Evolutionary conservation across 2,113 vertebrate genomes (phyloP), one percentile per base, ranked within the genome.

Genomic region (Barbus barbus): DNA sequence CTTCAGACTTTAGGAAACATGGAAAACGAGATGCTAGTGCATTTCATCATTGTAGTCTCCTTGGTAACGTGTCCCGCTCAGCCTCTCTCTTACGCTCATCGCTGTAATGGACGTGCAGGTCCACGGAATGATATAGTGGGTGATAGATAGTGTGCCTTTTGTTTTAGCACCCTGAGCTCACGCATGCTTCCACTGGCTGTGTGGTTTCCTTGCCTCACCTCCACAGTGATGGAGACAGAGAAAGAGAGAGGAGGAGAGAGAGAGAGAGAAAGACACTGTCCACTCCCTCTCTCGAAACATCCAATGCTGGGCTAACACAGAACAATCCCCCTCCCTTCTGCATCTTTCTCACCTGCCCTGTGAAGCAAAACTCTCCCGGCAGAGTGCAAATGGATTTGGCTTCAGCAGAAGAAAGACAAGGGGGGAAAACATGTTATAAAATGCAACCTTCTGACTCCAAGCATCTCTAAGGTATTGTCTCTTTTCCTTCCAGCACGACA

Each of bases 301-400:
- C 83, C 83, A 84, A 84, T 84, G 48, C 75, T 78, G 77, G 83
- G 75, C 76, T 79, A 28, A 79, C 67, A 78, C 63, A 51, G 33
- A 71, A 79, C 73, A 74, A 58, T 75, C 85, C 78, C 80, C 85
- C 77, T 76, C 77, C 78, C 71, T 13, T 75, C 58, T 77, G 44
- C 85, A 65, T 74, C 76, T 84, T 63, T 86, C 87, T 87, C 88
- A 88, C 89, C 87, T 89, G 82, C 31, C 85, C 73, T 78, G 31
- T 84, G 85, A 91, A 88, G 85, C 87, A 85, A 87, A 91, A 86
- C 81, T 90, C 86, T 83, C 85, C 24, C 79, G 60, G 28, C 81
- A 86, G 86, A 88, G 31, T 88, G 81, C 82, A 85, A 51, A 79
- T 83, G 48, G 78, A 63, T 77, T 89, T 48, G 51, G 81, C 80